Conservation (phyloP, 2,888 invertebrate species). For the Dolomedes plantarius region DNA sequence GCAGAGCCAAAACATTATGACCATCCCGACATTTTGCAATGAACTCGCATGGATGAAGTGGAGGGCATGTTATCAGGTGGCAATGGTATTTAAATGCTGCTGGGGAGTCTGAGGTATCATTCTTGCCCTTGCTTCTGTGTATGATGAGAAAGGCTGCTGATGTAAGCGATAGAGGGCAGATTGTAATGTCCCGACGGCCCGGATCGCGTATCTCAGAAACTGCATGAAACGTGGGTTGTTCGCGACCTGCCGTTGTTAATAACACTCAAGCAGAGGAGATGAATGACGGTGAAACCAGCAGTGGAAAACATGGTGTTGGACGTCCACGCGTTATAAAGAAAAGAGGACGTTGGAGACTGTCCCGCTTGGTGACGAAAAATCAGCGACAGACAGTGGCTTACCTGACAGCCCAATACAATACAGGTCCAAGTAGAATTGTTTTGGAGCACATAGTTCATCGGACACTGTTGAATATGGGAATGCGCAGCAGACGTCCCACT, state of each 20-base stretch:
- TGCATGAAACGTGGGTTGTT: neutral
- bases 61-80: neutral
- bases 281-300: neutral
- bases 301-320: neutral
- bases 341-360: neutral
- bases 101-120: constrained; percentile 9
- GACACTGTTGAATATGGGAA: neutral
- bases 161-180: neutral
- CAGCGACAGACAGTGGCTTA: neutral
- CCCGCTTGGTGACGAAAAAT: neutral
- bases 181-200: neutral
- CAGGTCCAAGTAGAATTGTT: neutral
- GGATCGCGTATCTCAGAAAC: neutral
- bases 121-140: neutral
- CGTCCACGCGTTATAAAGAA: neutral
- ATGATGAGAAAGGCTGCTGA: neutral
- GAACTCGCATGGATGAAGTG: neutral
- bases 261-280: neutral
- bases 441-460: neutral
- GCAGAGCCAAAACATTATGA: constrained; percentile 8
- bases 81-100: constrained; percentile 15
- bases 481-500: neutral
- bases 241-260: neutral
- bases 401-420: neutral
- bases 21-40: constrained; percentile 6